These are phyloP conservation scores for Scaptomyza polygonia DNA, from an alignment of 2,888 invertebrate genomes.

Conservation along the genomic window DNA sequence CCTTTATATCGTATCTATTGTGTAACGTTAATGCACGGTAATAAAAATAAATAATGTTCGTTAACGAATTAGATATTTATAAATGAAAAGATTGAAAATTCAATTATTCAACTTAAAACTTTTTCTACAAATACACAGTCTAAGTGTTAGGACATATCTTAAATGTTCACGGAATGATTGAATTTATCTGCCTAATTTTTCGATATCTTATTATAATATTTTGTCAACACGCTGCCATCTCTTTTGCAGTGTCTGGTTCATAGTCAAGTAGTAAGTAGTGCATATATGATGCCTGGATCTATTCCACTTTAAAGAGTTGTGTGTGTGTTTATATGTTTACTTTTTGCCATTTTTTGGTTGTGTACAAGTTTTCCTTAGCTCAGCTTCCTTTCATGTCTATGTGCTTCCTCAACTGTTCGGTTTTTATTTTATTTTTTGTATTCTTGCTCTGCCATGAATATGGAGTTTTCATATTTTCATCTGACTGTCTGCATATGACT, in stretches of 20 bases:
- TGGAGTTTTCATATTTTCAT: constrained; percentile 66
- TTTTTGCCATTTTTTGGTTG: constrained; percentile 76
- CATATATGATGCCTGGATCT: constrained; percentile 34
- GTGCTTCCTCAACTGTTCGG: constrained; percentile 22
- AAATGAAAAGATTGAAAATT: no score
- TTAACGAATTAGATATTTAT: no score
- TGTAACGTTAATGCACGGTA: no score
- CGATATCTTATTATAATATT: not conserved
- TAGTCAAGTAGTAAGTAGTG: constrained; percentile 25
- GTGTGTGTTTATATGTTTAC: constrained; percentile 73
- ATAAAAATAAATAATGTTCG: no score
- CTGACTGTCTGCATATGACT: constrained; percentile 53
- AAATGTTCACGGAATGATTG: no score
- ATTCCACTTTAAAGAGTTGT: constrained; percentile 11
- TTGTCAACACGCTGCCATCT: constrained; percentile 12
- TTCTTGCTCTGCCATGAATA: constrained; percentile 58
- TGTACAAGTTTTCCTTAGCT: constrained; percentile 58
- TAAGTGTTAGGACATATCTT: no score
- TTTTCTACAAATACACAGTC: not conserved
- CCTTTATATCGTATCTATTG: not conserved
- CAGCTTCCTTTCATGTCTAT: constrained; percentile 40
- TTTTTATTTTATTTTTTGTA: constrained; percentile 7
- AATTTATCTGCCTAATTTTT: not conserved
- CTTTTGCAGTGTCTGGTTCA: constrained; percentile 13
- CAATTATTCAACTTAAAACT: no score